Evolutionary conservation across 2,797 vertebrate species (phyloP).

Genomic region (Molossus molossus): DNA sequence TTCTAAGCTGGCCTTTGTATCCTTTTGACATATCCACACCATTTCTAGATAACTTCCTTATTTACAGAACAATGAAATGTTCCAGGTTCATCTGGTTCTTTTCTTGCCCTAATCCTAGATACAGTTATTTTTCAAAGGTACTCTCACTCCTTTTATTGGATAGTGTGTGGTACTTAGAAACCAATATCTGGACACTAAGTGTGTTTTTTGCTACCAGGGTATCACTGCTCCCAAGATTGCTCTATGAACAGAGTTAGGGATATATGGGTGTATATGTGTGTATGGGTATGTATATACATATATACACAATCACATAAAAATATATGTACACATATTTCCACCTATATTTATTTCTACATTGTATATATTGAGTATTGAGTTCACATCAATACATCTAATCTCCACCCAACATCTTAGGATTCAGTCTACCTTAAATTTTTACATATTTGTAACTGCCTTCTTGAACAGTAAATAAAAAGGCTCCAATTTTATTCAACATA

Average conservation of each 20-base stretch:
- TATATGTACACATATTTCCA: neutral
- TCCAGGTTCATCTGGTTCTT: neutral
- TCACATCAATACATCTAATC: neutral
- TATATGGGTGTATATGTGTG: neutral
- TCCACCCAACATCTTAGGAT: neutral
- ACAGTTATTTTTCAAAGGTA: neutral
- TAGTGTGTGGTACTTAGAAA: neutral
- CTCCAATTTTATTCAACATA: neutral
- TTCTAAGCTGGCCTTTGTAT: neutral
- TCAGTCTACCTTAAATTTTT: neutral
- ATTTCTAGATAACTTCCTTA: neutral
- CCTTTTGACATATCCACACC: neutral
- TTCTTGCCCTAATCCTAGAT: constrained; percentile 1
- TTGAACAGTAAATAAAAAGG: neutral
- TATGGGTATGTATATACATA: neutral
- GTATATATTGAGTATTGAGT: neutral
- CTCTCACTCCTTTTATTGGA: constrained; percentile 15
- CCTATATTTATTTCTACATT: constrained; percentile 30
- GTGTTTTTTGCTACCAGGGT: neutral
- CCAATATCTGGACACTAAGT: neutral
- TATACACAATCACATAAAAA: neutral
- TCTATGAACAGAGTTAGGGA: neutral
- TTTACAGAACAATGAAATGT: neutral
- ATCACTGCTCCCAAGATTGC: neutral
- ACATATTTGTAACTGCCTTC: neutral